Conservation (phyloP, 37 sponge, comb jelly and placozoan genomes). For the Beroe forskalii region DNA sequence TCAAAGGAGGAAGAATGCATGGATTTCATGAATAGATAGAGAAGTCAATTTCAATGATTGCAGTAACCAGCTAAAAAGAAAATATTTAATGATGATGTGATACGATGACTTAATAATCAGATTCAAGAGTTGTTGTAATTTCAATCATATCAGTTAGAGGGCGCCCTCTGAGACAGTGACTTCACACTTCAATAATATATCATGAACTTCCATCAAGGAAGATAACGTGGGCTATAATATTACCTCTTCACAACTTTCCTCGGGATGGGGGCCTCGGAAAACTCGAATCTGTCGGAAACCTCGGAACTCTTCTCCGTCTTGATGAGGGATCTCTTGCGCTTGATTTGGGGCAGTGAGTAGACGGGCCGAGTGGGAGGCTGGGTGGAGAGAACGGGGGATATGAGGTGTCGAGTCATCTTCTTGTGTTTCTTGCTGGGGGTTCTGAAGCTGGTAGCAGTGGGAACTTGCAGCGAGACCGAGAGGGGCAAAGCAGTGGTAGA, state of each 20-base stretch:
- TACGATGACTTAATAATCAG: too few relatives aligned
- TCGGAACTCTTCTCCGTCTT: neutral
- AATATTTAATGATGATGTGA: too few relatives aligned
- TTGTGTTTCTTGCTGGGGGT: neutral
- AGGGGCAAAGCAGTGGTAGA: conserved; percentile 1
- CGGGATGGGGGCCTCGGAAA: neutral
- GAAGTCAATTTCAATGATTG: too few relatives aligned
- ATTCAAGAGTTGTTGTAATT: too few relatives aligned
- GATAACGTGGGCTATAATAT: neutral
- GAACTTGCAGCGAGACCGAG: neutral
- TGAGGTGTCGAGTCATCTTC: conserved; percentile 2
- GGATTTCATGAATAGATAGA: neutral
- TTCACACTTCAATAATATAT: too few relatives aligned
- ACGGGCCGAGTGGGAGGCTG: neutral
- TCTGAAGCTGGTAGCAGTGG: neutral
- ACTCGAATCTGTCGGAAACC: conserved; percentile 31
- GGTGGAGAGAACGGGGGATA: conserved; percentile 15
- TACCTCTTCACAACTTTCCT: neutral
- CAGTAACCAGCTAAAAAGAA: too few relatives aligned
- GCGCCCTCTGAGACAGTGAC: too few relatives aligned
- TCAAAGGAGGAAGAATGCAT: neutral
- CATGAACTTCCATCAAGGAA: neutral
- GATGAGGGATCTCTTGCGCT: conserved; percentile 34
- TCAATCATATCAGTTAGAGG: too few relatives aligned
- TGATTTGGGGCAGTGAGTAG: conserved; percentile 20